Evolutionary conservation across 2,797 vertebrate genomes (phyloP).

Genomic region (Columba guinea): DNA sequence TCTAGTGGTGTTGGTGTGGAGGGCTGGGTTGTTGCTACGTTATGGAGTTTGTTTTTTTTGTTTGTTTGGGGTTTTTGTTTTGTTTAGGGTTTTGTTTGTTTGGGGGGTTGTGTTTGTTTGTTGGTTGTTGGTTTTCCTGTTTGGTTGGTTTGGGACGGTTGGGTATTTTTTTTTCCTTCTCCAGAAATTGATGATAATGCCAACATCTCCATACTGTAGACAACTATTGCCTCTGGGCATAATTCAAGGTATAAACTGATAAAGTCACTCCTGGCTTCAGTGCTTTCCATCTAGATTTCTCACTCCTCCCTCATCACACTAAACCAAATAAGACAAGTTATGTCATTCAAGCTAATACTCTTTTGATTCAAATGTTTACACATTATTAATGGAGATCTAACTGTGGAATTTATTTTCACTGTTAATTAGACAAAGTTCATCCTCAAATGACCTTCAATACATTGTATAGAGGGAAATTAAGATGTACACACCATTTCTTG

Average conservation of each 20-base stretch:
- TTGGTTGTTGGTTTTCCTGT: too few species aligned
- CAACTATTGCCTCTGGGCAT: background rate
- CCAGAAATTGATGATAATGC: background rate
- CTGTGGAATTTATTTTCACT: constrained; percentile 13
- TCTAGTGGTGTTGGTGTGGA: background rate
- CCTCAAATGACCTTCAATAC: background rate
- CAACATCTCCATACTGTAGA: background rate
- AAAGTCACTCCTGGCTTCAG: background rate
- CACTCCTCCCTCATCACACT: background rate
- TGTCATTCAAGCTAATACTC: background rate
- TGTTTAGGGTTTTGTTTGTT: background rate
- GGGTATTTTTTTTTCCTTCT: background rate
- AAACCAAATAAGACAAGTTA: background rate
- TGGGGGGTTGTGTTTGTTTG: too few species aligned
- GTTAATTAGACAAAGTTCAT: background rate
- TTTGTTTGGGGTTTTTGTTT: too few species aligned
- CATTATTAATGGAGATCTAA: constrained; percentile 9
- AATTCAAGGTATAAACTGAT: background rate
- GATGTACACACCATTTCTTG: background rate
- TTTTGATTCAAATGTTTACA: constrained; percentile 5
- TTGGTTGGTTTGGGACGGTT: background rate
- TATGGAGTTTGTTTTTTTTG: background rate
- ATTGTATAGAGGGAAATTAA: background rate
- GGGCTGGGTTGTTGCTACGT: background rate
- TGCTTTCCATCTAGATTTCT: background rate